phyloP scores from a whole-genome alignment of 2,888 invertebrate genomes.

The Sarcophaga rosellei region DNA sequence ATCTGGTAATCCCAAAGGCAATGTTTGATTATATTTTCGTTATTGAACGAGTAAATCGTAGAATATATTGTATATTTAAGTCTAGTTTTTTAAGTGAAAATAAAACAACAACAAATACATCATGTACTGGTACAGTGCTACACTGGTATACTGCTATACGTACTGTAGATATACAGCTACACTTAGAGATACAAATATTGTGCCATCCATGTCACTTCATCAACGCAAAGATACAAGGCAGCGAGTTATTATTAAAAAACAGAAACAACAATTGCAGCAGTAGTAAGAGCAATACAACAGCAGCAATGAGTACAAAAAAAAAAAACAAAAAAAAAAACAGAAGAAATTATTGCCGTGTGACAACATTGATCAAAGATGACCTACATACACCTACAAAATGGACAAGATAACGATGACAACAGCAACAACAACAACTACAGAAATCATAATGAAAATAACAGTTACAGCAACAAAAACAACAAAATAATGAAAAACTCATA shows the following conservation, averaged over 20 bases:
- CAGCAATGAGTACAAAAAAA: slow-evolving; percentile 36
- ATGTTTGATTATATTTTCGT: slow-evolving; percentile 38
- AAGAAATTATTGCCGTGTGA: slow-evolving; percentile 63
- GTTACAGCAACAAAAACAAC: slow-evolving; percentile 33
- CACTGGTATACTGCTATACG: too few relatives aligned
- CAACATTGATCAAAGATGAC: slow-evolving; percentile 67
- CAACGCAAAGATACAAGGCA: slow-evolving; percentile 31
- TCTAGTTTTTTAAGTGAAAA: slow-evolving; percentile 17
- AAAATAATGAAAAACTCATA: slow-evolving; percentile 33
- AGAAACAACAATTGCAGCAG: slow-evolving; percentile 27
- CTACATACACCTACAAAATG: slow-evolving; percentile 67
- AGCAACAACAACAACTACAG: slow-evolving; percentile 30
- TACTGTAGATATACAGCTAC: too few relatives aligned
- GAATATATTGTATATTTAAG: slow-evolving; percentile 45
- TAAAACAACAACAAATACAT: not conserved
- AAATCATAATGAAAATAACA: slow-evolving; percentile 24
- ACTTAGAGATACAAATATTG: not conserved
- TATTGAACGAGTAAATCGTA: slow-evolving; percentile 46
- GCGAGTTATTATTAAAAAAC: not conserved
- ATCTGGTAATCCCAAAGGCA: slow-evolving; percentile 43
- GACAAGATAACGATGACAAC: slow-evolving; percentile 38
- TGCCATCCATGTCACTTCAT: not conserved
- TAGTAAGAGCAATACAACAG: slow-evolving; percentile 14
- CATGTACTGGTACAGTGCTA: too few relatives aligned
- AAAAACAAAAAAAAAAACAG: slow-evolving; percentile 1